Evolutionary conservation across 1,140 invertebrate species (phyloP).

Genomic region (Sycophaga agraensis): DNA sequence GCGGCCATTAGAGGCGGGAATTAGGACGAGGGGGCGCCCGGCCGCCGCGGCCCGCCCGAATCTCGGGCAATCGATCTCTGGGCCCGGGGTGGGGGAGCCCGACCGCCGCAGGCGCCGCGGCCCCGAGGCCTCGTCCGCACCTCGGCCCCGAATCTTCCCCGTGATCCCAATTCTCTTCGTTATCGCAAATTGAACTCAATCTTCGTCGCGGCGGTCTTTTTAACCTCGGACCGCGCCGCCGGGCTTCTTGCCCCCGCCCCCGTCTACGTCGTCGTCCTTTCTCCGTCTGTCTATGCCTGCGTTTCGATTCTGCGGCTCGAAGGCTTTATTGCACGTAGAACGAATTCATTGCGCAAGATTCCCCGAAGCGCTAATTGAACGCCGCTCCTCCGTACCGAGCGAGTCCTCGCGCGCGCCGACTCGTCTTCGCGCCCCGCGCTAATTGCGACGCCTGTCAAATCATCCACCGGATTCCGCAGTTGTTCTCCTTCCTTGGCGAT

Average conservation of each 20-base stretch:
- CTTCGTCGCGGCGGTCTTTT: neutral
- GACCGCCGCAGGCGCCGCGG: no score
- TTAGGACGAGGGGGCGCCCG: no score
- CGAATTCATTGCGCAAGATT: slow-evolving; percentile 10
- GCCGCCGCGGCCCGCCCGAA: no score
- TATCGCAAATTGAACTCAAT: slow-evolving; percentile 28
- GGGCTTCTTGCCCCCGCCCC: neutral
- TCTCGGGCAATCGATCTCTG: slow-evolving; percentile 18
- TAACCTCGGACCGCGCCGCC: neutral
- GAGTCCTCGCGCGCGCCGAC: neutral
- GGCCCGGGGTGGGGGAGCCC: no score
- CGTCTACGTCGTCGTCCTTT: neutral
- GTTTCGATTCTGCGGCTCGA: slow-evolving; percentile 6
- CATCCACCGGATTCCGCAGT: no score
- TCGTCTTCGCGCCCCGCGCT: neutral
- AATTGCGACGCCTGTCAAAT: slow-evolving; percentile 18
- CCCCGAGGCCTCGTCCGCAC: neutral
- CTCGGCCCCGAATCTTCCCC: neutral
- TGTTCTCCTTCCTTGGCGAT: no score
- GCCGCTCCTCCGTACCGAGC: neutral
- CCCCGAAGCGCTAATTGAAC: slow-evolving; percentile 19
- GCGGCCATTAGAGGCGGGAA: no score
- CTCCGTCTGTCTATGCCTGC: neutral
- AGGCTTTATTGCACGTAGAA: neutral
- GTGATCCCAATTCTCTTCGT: slow-evolving; percentile 21